phyloP scores from a whole-genome alignment of 2,888 invertebrate genomes.

The Cremastinae sp. region DNA sequence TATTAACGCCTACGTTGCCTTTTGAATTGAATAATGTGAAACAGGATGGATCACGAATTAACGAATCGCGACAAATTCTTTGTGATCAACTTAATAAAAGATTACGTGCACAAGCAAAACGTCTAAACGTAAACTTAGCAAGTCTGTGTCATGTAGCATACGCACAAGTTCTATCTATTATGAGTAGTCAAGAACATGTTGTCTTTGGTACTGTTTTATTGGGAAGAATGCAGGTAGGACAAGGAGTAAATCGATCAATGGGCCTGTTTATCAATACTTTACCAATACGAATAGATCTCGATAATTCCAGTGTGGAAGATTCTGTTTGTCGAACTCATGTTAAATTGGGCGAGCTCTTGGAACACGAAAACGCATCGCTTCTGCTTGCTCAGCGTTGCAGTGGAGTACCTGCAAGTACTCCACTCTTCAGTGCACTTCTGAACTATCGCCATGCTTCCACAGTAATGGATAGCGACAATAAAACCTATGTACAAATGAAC shows the following conservation, averaged over 20 bases:
- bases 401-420: neutral
- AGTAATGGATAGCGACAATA: neutral
- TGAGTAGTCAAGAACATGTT: neutral
- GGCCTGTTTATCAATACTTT: conserved; percentile 13
- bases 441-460: conserved; percentile 11
- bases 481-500: neutral
- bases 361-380: conserved; percentile 24
- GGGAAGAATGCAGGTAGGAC: conserved; percentile 1
- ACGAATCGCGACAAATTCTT: neutral
- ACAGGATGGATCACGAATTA: conserved; percentile 6
- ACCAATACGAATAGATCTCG: conserved; percentile 1
- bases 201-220: conserved; percentile 19
- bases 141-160: conserved; percentile 28
- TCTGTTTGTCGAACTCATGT: neutral
- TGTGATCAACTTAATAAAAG: neutral
- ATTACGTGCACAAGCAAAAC: conserved; percentile 4
- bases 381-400: conserved; percentile 12
- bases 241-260: neutral
- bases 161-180: conserved; percentile 8
- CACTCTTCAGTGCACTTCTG: conserved; percentile 1
- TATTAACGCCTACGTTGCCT: conserved; percentile 2
- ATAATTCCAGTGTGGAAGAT: neutral
- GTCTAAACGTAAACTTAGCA: conserved; percentile 9
- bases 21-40: conserved; percentile 12
- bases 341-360: conserved; percentile 1